These are phyloP conservation scores for Tenualosa ilisha DNA, from an alignment of 2,797 vertebrate genomes.

Conservation along the genomic window DNA sequence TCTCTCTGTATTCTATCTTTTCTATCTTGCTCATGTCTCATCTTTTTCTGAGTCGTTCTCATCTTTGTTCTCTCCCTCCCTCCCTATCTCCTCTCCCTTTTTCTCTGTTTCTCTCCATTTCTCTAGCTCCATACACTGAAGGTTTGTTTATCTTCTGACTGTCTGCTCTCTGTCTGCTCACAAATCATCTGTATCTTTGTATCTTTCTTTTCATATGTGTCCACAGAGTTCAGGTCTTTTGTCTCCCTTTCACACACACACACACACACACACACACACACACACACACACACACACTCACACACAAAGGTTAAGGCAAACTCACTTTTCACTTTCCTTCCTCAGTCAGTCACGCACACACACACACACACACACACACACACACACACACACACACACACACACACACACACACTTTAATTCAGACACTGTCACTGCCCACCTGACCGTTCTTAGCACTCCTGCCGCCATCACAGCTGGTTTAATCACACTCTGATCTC, in stretches of 20 bases:
- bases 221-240: not conserved
- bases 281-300: not conserved
- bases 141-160: not conserved
- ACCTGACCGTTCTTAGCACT: constrained; percentile 45
- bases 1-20: too few relatives aligned
- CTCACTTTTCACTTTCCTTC: not conserved
- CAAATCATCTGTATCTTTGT: not conserved
- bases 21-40: too few relatives aligned
- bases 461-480: constrained; percentile 35
- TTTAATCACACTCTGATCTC: constrained; percentile 19
- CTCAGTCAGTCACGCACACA: not conserved
- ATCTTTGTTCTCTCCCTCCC: not conserved
- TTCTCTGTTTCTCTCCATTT: not conserved
- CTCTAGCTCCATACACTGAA: not conserved
- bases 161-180: not conserved
- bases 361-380: constrained; percentile 2
- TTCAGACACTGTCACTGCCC: constrained; percentile 24
- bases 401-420: constrained; percentile 18
- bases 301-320: too few relatives aligned
- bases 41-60: not conserved
- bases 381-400: not conserved
- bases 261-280: not conserved
- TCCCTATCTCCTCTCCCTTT: not conserved
- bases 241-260: constrained; percentile 11
- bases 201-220: not conserved